Percentiles rank a stretch among this genome's conserved stretches.
Conservation (phyloP, 2,797 vertebrate species). For the Alfaro cultratus region DNA sequence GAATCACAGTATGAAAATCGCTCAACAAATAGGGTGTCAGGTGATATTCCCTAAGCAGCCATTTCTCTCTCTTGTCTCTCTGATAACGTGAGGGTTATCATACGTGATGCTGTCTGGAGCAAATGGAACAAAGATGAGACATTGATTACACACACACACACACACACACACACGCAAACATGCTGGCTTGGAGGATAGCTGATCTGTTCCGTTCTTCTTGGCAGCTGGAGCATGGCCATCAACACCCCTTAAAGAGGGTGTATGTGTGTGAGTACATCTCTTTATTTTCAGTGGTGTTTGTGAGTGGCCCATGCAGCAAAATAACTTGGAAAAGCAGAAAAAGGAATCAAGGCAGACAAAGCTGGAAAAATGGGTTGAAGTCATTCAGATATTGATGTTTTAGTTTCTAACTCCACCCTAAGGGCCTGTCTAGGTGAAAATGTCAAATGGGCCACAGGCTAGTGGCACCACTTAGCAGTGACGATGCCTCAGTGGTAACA, state of each 20-base stretch:
- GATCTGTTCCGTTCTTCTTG: slow-evolving; percentile 69
- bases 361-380: slow-evolving; percentile 43
- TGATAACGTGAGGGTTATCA: slow-evolving; percentile 73
- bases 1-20: slow-evolving; percentile 44
- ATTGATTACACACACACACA: slow-evolving; percentile 62
- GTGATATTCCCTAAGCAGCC: slow-evolving; percentile 65
- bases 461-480: slow-evolving; percentile 49
- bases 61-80: slow-evolving; percentile 36
- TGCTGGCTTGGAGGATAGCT: slow-evolving; percentile 53
- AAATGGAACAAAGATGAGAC: slow-evolving; percentile 76
- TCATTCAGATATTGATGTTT: slow-evolving; percentile 73
- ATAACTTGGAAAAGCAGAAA: slow-evolving; percentile 49
- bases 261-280: slow-evolving; percentile 12
- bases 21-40: slow-evolving; percentile 47
- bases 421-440: slow-evolving; percentile 65
- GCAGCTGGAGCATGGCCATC: slow-evolving; percentile 67
- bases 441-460: slow-evolving; percentile 58
- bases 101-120: slow-evolving; percentile 66
- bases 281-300: slow-evolving; percentile 21
- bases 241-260: slow-evolving; percentile 27
- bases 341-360: slow-evolving; percentile 30
- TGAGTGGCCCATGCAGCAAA: slow-evolving; percentile 37
- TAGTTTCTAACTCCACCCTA: slow-evolving; percentile 64
- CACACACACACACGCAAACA: slow-evolving; percentile 46
- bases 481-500: slow-evolving; percentile 37